Evolutionary conservation across 1,140 invertebrate genomes (phyloP), one percentile per base, ranked within the genome.

Genomic region (Lethrus apterus): DNA sequence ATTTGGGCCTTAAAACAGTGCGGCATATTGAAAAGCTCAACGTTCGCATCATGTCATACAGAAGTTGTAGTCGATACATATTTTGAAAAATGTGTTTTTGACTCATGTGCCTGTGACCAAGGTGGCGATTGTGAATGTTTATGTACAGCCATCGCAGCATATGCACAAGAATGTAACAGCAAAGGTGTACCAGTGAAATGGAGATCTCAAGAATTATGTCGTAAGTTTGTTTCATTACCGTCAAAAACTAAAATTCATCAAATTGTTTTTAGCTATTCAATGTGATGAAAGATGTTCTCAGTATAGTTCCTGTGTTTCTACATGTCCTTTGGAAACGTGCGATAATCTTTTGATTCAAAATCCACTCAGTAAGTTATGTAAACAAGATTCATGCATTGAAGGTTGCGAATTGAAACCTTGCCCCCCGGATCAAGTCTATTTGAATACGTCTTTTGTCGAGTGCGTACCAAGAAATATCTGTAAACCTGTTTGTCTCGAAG

Each of bases 121-220:
- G 90, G 90, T 13, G 90, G 82, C 0, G 90, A 93, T 63, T 95
- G 91, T 60, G 83, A 87, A 44, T 95, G 90, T 67, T 65, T 92
- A 0, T 94, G 91, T 64, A 89, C 89, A 1, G 84, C 89, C 0
- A 69, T 94, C 10, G 83, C 88, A 0, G 82, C 85, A 3, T 93
- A 93, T 65, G 86, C 87, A 13, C 79, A 89, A 55, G 79, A 82
- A 56, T 94, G 91, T 62, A 82, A 79, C 33, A 70, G 71, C 2
- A 72, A 78, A 31, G 83, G 83, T 10, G 75, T 85, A 11, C 73
- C 75, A 4, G 75, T 93, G 7, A 79, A 80, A 51, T 94, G 90
- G 90, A 68, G 91, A 41, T 77, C 76, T 1, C 84, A 86, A 57
- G 72, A 84, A 24, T 67, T 89, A 9, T 94, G 90, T 59, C 89